Evolutionary conservation across 2,888 invertebrate genomes (phyloP), one percentile per base, ranked within the genome.

Genomic region (Operophtera brumata): DNA sequence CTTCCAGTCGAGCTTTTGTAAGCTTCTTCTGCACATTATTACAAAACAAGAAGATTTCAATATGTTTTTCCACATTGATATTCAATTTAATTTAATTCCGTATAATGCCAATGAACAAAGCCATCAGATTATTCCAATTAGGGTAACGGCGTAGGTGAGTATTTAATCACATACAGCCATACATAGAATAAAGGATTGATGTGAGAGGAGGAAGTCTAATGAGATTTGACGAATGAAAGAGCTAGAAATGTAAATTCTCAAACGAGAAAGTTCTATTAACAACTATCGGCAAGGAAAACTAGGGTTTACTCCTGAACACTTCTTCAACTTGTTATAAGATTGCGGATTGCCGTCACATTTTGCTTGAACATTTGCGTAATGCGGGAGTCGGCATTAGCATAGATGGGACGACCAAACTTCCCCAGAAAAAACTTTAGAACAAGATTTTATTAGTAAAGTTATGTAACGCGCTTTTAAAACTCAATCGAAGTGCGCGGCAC

Each of bases 401-500:
- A 69, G 67, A 73, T 68, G 62, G 65, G 56, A 68, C 64, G 58
- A 65, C 61, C 36, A 58, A 75, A 71, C 62, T 75, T 77, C 69
- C 62, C 58, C 65, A 71, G 74, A 77, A 78, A 75, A 79, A 80
- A 75, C 65, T 77, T 78, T 73, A 75, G 78, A 82, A 78, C 74
- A 78, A 78, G 78, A 80, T 81, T 73, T 75, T 73, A 71, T 73
- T 79, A 81, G 74, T 70, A 73, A 80, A 79, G 79, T 82, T 81
- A 64, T 74, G 69, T 71, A 75, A 76, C 77, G 75, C 69, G 78
- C 74, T 77, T 83, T 79, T 71, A 75, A 79, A 84, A 85, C 80
- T 81, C 78, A 77, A 86, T 86, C 80, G 77, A 82, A 80, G 82
- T 87, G 84, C 84, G 76, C 67, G 77, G 78, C 89, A 87, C 86